Conservation (phyloP, 2,888 invertebrate species). For the Perizoma affinitatum region DNA sequence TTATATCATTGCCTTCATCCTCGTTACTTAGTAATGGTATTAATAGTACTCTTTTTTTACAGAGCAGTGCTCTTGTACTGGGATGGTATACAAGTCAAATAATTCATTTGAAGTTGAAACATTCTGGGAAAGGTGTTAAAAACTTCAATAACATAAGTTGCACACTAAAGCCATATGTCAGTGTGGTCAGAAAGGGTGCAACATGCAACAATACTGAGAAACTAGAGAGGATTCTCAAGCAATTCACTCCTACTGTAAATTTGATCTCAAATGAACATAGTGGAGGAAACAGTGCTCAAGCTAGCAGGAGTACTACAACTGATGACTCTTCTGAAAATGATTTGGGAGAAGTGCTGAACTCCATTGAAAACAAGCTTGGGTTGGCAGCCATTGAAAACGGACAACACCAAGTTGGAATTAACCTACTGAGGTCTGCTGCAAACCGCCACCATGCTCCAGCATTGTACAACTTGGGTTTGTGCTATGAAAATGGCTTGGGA, state of each 20-base stretch:
- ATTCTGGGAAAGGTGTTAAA: slow-evolving; percentile 44
- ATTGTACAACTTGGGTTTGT: slow-evolving; percentile 87
- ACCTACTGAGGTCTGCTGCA: slow-evolving; percentile 83
- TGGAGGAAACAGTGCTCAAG: slow-evolving; percentile 39
- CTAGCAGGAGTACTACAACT: slow-evolving; percentile 39
- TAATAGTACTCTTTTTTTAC: slow-evolving; percentile 42
- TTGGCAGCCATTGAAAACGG: slow-evolving; percentile 84
- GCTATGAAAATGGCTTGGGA: slow-evolving; percentile 88
- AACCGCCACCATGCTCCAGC: slow-evolving; percentile 85
- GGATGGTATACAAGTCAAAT: slow-evolving; percentile 87
- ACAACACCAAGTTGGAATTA: slow-evolving; percentile 79
- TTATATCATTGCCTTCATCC: neutral
- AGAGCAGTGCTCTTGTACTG: slow-evolving; percentile 85
- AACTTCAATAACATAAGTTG: slow-evolving; percentile 50
- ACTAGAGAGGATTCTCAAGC: slow-evolving; percentile 55
- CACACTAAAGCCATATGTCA: slow-evolving; percentile 56
- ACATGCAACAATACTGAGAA: slow-evolving; percentile 48
- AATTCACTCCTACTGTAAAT: slow-evolving; percentile 63
- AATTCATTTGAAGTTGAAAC: slow-evolving; percentile 69
- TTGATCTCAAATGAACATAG: slow-evolving; percentile 70
- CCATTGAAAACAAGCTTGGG: slow-evolving; percentile 85
- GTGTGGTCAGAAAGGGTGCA: slow-evolving; percentile 50
- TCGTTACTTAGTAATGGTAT: neutral
- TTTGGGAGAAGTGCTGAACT: slow-evolving; percentile 82
- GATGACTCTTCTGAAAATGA: slow-evolving; percentile 62